Conservation (phyloP, 2,888 invertebrate species). For the Chymomyza amoena region DNA sequence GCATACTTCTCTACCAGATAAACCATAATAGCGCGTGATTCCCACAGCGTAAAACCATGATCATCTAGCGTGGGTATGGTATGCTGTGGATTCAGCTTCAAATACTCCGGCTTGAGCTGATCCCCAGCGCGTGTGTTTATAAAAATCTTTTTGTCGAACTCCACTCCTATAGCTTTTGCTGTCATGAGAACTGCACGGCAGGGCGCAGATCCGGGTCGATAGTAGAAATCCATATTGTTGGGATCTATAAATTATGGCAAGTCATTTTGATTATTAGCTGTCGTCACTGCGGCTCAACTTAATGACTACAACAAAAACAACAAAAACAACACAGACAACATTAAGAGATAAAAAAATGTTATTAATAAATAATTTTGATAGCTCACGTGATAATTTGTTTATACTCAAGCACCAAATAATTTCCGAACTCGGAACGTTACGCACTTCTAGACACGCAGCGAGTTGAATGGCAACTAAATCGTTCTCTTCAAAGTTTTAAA, state of each 20-base stretch:
- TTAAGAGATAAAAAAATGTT: not conserved
- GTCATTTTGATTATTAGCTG: too few relatives aligned
- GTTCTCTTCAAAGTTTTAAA: too few relatives aligned
- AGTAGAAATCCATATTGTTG: slow-evolving; percentile 80
- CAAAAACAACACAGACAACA: not conserved
- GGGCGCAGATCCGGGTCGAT: slow-evolving; percentile 83
- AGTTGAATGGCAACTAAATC: too few relatives aligned
- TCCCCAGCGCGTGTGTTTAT: slow-evolving; percentile 82
- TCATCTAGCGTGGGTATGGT: slow-evolving; percentile 91
- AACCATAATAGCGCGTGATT: slow-evolving; percentile 90
- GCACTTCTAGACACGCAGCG: too few relatives aligned
- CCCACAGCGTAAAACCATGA: slow-evolving; percentile 89
- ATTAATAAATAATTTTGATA: not conserved
- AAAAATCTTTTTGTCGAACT: slow-evolving; percentile 82
- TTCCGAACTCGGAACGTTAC: too few relatives aligned
- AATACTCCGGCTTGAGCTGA: slow-evolving; percentile 84
- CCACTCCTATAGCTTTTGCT: slow-evolving; percentile 84
- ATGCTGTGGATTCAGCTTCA: slow-evolving; percentile 91
- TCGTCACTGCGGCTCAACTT: too few relatives aligned
- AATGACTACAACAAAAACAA: too few relatives aligned
- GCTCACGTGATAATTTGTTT: not conserved
- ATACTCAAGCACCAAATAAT: too few relatives aligned
- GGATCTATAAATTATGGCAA: not conserved
- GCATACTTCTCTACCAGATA: slow-evolving; percentile 91
- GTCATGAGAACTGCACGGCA: slow-evolving; percentile 83